Evolutionary conservation across 2,113 vertebrate genomes (phyloP).

Genomic region (Gobius niger): DNA sequence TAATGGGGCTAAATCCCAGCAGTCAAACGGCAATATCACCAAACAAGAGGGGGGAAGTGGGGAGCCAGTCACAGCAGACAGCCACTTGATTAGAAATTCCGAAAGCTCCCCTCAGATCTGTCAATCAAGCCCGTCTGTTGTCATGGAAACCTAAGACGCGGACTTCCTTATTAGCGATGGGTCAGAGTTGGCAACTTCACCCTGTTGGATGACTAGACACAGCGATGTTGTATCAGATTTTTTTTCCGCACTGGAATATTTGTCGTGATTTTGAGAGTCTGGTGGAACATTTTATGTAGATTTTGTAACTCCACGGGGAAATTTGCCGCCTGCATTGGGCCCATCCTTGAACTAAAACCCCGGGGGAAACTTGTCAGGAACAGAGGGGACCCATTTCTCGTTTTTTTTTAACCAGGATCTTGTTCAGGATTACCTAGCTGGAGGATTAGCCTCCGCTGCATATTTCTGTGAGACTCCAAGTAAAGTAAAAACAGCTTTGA

Average conservation of each 20-base stretch:
- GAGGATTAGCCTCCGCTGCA: too few relatives aligned
- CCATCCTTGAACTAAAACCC: too few relatives aligned
- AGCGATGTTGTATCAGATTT: background rate
- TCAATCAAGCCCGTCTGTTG: conserved; percentile 57
- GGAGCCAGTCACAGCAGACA: conserved; percentile 55
- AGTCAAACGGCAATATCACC: conserved; percentile 51
- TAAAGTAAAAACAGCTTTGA: too few relatives aligned
- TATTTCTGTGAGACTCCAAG: too few relatives aligned
- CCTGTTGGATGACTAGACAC: background rate
- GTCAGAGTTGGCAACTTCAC: conserved; percentile 34
- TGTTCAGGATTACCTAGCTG: too few relatives aligned
- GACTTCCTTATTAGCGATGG: conserved; percentile 12
- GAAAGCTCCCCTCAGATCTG: conserved; percentile 56
- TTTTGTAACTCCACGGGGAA: too few relatives aligned
- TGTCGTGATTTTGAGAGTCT: background rate
- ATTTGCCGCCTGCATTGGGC: too few relatives aligned
- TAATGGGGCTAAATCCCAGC: conserved; percentile 39
- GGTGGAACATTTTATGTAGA: background rate
- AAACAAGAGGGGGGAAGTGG: conserved; percentile 27
- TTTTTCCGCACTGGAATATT: background rate
- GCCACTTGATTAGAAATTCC: conserved; percentile 64
- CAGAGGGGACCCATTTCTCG: too few relatives aligned
- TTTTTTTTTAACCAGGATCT: too few relatives aligned
- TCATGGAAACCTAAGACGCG: conserved; percentile 46
- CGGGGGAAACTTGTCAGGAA: too few relatives aligned